Evolutionary conservation across 1,140 invertebrate species (phyloP).

Genomic region (Callitettix versicolor): DNA sequence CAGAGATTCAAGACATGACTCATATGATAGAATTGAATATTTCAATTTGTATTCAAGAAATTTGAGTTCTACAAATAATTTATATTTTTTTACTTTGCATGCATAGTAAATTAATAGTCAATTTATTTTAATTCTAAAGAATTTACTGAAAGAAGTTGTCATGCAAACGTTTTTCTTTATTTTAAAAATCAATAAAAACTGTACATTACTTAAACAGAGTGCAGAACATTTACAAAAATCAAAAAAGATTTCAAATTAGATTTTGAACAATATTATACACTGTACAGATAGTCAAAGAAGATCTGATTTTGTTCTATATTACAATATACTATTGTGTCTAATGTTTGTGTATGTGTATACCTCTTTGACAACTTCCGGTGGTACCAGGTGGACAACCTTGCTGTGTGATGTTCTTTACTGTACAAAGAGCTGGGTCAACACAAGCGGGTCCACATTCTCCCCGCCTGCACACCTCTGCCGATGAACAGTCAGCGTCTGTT

Average conservation of each 20-base stretch:
- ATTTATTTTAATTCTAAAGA: no score
- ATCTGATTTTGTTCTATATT: slow-evolving; percentile 17
- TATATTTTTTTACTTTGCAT: no score
- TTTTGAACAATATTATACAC: slow-evolving; percentile 4
- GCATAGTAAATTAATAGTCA: no score
- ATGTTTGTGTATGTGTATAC: slow-evolving; percentile 31
- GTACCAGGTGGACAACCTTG: slow-evolving; percentile 16
- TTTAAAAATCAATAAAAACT: no score
- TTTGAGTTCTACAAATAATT: no score
- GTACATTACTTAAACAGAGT: no score
- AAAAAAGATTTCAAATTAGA: slow-evolving; percentile 1
- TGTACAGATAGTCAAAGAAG: slow-evolving; percentile 21
- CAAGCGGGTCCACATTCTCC: slow-evolving; percentile 10
- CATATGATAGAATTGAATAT: no score
- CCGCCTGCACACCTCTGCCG: slow-evolving; percentile 16
- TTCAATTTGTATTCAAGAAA: no score
- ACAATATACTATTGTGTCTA: slow-evolving; percentile 22
- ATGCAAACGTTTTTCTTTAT: no score
- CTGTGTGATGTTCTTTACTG: slow-evolving; percentile 9
- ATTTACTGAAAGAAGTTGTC: no score
- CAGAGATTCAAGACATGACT: no score
- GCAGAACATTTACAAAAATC: slow-evolving; percentile 20
- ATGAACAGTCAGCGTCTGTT: slow-evolving; percentile 20
- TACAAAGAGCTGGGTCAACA: slow-evolving; percentile 5
- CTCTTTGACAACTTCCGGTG: slow-evolving; percentile 34